Conservation (phyloP, 2,113 vertebrate species). For the Etia nguti region DNA sequence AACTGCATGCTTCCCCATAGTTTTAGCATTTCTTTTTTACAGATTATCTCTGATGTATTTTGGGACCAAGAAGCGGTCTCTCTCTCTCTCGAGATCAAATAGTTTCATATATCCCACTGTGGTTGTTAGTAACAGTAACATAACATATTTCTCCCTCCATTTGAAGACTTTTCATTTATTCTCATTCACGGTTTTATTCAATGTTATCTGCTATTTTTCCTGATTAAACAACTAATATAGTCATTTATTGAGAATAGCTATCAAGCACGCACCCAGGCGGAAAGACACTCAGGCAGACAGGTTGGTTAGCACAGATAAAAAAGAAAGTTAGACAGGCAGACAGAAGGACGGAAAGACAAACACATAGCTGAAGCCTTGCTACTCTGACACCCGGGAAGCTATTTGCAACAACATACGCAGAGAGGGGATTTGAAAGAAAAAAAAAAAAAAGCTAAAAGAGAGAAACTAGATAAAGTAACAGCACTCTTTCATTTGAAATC, state of each 20-base stretch:
- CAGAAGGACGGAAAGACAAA: slow-evolving; percentile 22
- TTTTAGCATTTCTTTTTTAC: not conserved
- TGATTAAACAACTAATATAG: not conserved
- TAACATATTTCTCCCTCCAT: not conserved
- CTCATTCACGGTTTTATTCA: not conserved
- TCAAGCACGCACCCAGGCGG: not conserved
- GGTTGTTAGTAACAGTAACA: not conserved
- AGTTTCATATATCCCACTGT: not conserved
- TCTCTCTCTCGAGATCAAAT: not conserved
- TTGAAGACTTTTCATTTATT: not conserved
- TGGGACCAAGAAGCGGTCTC: not conserved
- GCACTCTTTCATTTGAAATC: slow-evolving; percentile 72
- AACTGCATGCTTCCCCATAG: not conserved
- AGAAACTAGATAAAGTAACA: slow-evolving; percentile 69
- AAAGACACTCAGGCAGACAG: not conserved
- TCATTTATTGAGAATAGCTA: not conserved
- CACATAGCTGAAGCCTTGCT: slow-evolving; percentile 46
- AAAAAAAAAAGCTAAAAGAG: slow-evolving; percentile 18
- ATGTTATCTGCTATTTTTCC: not conserved
- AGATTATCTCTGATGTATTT: not conserved
- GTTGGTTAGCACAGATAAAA: slow-evolving; percentile 8
- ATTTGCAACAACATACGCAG: slow-evolving; percentile 56
- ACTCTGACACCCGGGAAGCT: slow-evolving; percentile 60
- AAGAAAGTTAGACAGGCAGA: slow-evolving; percentile 10
- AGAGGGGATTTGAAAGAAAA: not conserved